Evolutionary conservation across 2,113 vertebrate species (phyloP).

Genomic region (Takifugu flavidus): DNA sequence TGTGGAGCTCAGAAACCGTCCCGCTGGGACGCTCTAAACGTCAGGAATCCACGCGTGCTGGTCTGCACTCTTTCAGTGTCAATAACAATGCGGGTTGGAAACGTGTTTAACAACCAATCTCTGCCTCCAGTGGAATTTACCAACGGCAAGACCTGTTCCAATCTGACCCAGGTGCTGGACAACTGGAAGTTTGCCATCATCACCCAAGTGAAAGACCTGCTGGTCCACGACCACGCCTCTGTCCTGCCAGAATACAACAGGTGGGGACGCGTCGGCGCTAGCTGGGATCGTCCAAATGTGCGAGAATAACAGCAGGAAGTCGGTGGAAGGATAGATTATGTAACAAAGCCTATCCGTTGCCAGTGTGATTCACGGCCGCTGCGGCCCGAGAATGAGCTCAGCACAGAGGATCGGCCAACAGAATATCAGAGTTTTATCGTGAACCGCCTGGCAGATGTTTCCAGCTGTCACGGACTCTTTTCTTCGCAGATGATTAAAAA

Average conservation of each 20-base stretch:
- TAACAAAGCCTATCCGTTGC: slow-evolving; percentile 1
- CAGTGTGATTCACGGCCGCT: slow-evolving; percentile 11
- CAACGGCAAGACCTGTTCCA: slow-evolving; percentile 75
- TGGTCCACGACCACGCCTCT: slow-evolving; percentile 79
- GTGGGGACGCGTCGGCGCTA: slow-evolving; percentile 59
- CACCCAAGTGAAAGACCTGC: slow-evolving; percentile 80
- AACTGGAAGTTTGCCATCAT: slow-evolving; percentile 90
- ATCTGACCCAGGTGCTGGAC: slow-evolving; percentile 84
- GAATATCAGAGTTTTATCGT: neutral
- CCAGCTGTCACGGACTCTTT: neutral
- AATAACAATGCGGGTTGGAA: no score
- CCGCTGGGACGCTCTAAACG: slow-evolving; percentile 43
- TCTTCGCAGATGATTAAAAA: neutral
- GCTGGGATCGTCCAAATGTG: neutral
- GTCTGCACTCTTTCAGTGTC: no score
- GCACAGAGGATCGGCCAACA: slow-evolving; percentile 17
- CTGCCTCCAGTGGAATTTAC: slow-evolving; percentile 50
- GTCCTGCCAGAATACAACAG: slow-evolving; percentile 86
- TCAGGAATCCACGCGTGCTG: slow-evolving; percentile 5
- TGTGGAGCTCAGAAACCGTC: slow-evolving; percentile 52
- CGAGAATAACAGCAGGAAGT: neutral
- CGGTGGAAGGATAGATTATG: neutral
- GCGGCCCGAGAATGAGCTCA: slow-evolving; percentile 41
- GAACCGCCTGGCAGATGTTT: slow-evolving; percentile 3
- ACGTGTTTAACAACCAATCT: neutral